Conservation (phyloP, 1,140 invertebrate species). For the Pachyrhynchus sulphureomaculatus region DNA sequence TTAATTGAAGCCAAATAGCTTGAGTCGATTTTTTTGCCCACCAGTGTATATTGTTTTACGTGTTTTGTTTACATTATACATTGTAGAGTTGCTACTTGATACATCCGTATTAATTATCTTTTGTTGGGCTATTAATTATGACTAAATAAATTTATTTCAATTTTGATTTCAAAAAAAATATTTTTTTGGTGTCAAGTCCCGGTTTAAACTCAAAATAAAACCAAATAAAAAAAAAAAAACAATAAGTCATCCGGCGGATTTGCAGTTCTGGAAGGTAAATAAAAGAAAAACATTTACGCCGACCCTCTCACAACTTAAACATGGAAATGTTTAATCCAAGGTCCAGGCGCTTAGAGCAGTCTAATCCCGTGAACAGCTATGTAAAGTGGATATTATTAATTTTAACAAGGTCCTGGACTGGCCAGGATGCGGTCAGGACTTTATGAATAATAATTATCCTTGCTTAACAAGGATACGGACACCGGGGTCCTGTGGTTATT, state of each 20-base stretch:
- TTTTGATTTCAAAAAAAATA: no score
- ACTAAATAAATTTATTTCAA: no score
- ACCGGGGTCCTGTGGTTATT: conserved; percentile 28
- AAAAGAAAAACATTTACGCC: conserved; percentile 1
- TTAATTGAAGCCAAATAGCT: no score
- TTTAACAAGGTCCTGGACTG: conserved; percentile 39
- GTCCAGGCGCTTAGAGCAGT: conserved; percentile 22
- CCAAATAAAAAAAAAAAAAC: background rate
- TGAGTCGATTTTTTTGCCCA: no score
- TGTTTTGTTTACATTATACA: no score
- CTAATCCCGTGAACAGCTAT: conserved; percentile 38
- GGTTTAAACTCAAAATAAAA: no score
- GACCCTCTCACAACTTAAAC: conserved; percentile 1
- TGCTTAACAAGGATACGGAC: conserved; percentile 47
- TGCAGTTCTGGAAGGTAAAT: conserved; percentile 8
- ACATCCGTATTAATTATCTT: no score
- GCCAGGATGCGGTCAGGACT: conserved; percentile 41
- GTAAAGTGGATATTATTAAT: conserved; percentile 49
- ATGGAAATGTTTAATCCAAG: conserved; percentile 29
- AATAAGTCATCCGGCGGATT: background rate
- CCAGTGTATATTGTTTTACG: no score
- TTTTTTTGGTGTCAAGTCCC: no score
- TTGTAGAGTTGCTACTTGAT: no score
- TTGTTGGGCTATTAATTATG: no score
- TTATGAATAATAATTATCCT: conserved; percentile 51